Evolutionary conservation across 2,797 vertebrate species (phyloP).

Genomic region (Valencia hispanica): DNA sequence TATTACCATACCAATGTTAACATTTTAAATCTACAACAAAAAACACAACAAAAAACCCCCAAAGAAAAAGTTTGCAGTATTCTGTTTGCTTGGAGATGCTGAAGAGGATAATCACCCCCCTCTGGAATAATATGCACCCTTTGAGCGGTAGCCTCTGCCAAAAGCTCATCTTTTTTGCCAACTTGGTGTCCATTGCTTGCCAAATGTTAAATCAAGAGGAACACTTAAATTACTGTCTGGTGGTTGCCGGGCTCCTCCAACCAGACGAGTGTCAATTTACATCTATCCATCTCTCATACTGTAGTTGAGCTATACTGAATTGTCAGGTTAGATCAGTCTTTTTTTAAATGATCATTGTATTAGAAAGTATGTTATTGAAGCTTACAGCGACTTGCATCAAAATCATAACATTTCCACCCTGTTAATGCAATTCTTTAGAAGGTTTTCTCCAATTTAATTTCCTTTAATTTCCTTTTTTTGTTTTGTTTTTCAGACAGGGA

Average conservation of each 20-base stretch:
- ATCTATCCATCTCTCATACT: background rate
- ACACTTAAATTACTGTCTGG: conserved; percentile 10
- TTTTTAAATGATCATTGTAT: too few species aligned
- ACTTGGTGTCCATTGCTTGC: conserved; percentile 41
- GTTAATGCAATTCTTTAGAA: background rate
- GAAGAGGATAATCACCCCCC: conserved; percentile 36
- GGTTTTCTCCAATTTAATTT: background rate
- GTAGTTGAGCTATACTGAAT: background rate
- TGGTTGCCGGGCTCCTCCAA: background rate
- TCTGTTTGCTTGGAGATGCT: conserved; percentile 29
- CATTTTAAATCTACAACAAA: conserved; percentile 9
- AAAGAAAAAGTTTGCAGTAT: conserved; percentile 37
- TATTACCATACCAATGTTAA: background rate
- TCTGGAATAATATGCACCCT: conserved; percentile 41
- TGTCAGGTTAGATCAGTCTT: background rate
- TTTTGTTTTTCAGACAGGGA: background rate
- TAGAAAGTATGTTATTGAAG: background rate
- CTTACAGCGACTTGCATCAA: background rate
- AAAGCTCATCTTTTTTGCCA: conserved; percentile 39
- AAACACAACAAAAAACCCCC: too few species aligned
- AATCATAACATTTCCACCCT: background rate
- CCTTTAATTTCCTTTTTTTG: background rate
- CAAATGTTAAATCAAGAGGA: conserved; percentile 53
- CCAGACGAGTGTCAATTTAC: background rate
- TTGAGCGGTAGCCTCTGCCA: conserved; percentile 40